Evolutionary conservation across 2,113 vertebrate genomes (phyloP), one percentile per base, ranked within the genome.

Genomic region (Martes martes): DNA sequence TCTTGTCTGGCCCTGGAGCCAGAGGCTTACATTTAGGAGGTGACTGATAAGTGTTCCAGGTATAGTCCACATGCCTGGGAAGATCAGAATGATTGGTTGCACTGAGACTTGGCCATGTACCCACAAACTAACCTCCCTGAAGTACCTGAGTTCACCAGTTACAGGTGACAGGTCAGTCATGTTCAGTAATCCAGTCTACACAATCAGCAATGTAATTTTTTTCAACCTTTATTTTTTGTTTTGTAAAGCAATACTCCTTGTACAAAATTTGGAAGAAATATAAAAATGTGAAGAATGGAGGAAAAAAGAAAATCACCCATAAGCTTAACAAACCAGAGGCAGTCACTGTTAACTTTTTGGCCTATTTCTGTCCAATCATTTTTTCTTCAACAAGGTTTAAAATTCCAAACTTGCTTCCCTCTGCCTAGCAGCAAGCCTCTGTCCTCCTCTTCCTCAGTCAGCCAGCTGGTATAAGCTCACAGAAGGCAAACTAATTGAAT

Each of bases 331-430:
- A 78, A 97, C 95, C 80, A 96, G 84, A 95, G 36, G 45, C 95
- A 97, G 88, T 95, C 65, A 94, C 93, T 98, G 80, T 96, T 98
- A 97, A 97, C 97, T 98, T 97, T 98, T 98, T 97, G 96, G 95
- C 96, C 93, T 98, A 93, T 96, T 97, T 98, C 97, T 97, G 94
- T 97, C 97, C 88, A 67, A 36, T 67, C 52, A 81, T 90, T 96
- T 95, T 92, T 95, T 91, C 86, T 95, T 97, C 23, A 39, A 91
- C 61, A 96, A 97, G 85, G 94, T 96, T 97, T 97, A 97, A 96
- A 97, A 98, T 98, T 96, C 97, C 76, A 96, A 94, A 81, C 61
- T 97, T 0, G 1, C 78, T 97, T 95, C 65, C 81, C 67, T 97
- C 89, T 95, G 95, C 95, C 74, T 97, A 82, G 95, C 89, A 97